Evolutionary conservation across 2,888 invertebrate species (phyloP), one percentile per base, ranked within the genome.

Genomic region (Noctua janthe): DNA sequence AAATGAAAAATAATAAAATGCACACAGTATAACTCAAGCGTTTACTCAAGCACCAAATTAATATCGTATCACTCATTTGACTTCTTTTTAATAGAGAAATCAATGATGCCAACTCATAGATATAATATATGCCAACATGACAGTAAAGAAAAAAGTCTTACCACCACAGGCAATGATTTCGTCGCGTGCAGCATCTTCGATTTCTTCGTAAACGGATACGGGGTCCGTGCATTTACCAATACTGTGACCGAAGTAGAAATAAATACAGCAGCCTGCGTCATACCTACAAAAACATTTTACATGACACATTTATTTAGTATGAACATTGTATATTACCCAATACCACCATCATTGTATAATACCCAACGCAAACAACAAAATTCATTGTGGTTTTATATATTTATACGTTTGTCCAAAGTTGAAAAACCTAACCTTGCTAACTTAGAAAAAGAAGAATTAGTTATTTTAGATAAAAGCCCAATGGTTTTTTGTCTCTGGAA

Each of bases 201-300:
- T 98, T 78, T 98, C 97, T 92, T 99, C 99, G 94, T 99, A 99
- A 0, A 98, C 97, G 8, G 97, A 96, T 0, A 99, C 98, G 0
- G 99, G 98, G 93, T 99, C 98, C n/a, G 82, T 83, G 59, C 97
- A 95, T 29, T 97, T 97, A 0, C 92, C 92, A 85, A 98, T 97
- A 93, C 98, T 98, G 95, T 99, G 98, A 62, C 98, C 98, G 97
- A 99, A 99, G 97, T 99, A 98, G 96, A 99, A 99, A 94, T 99
- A 99, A 74, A 99, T 98, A 93, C 99, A 99, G 90, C 99, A 99
- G 0, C 99, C 99, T 0, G 99, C 98, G 93, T 99, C 99, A 94
- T 99, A 99, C 0, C 97, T 97, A 91, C 47, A 66, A 90, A 87
- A 75, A 74, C 39, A 77, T 54, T 13, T 62, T 74, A 77, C 62